A percentile compares a stretch with the other conserved stretches of the same genome.
Conservation (phyloP, 2,113 vertebrate species). For the Ptilorrhoa leucosticta region DNA sequence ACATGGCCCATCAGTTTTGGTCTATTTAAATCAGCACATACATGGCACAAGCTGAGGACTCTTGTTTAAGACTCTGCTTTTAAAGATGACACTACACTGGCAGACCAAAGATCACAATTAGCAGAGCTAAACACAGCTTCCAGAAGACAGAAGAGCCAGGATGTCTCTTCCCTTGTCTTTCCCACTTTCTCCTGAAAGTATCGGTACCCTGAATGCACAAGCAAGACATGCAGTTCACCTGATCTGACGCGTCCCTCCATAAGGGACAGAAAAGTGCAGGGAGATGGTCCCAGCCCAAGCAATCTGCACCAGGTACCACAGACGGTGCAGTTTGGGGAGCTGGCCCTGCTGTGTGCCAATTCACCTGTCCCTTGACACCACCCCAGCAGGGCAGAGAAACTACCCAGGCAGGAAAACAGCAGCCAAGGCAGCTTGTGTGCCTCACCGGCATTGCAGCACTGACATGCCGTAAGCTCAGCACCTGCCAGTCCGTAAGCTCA, state of each 20-base stretch:
- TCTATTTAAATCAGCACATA: background rate
- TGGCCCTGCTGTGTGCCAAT: background rate
- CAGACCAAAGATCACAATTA: background rate
- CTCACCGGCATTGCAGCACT: rapidly evolving
- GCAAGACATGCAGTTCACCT: background rate
- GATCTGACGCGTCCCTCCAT: background rate
- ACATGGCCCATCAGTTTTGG: background rate
- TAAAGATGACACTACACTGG: background rate
- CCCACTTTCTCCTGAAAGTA: background rate
- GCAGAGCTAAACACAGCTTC: background rate
- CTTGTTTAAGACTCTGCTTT: background rate
- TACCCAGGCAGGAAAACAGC: background rate
- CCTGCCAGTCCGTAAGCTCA: background rate
- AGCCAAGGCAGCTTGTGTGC: background rate
- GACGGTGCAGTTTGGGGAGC: background rate
- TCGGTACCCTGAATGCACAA: background rate
- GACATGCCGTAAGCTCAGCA: background rate
- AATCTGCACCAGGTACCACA: background rate
- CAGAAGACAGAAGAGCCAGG: background rate
- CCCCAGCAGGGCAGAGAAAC: background rate
- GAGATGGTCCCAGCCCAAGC: background rate
- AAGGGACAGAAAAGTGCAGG: background rate
- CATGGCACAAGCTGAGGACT: background rate
- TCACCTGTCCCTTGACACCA: background rate
- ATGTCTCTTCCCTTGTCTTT: background rate